phyloP scores from a whole-genome alignment of 1,140 invertebrate genomes.

The Neotoxoptera formosana region DNA sequence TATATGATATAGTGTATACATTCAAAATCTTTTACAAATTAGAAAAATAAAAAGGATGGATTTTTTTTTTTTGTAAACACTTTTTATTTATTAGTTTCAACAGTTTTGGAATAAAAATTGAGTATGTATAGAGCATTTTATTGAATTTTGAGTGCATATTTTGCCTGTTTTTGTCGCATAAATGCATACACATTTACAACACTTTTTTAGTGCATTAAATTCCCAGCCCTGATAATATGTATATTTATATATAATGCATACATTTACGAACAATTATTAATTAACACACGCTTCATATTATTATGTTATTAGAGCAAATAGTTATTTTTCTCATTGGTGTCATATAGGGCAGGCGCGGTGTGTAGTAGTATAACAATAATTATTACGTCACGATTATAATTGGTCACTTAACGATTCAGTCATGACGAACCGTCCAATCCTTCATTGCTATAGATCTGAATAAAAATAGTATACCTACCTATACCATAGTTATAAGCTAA shows the following conservation, averaged over 20 bases:
- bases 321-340: background rate
- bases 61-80: too few species aligned
- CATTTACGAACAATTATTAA: background rate
- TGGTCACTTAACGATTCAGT: background rate
- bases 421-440: background rate
- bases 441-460: background rate
- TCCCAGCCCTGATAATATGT: too few species aligned
- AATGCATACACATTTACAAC: too few species aligned
- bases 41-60: too few species aligned
- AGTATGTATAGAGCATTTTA: too few species aligned
- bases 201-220: too few species aligned
- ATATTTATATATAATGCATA: background rate
- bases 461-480: background rate
- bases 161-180: too few species aligned
- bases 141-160: too few species aligned
- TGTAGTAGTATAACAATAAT: background rate
- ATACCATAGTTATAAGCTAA: background rate
- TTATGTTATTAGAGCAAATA: background rate
- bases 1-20: too few species aligned
- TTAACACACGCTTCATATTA: background rate
- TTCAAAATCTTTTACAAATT: too few species aligned
- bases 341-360: background rate
- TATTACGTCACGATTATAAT: constrained; percentile 22
- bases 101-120: too few species aligned
- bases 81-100: too few species aligned